A percentile compares a stretch with the other conserved stretches of the same genome.
Conservation (phyloP, 1,140 invertebrate species). For the Drosophila azteca region DNA sequence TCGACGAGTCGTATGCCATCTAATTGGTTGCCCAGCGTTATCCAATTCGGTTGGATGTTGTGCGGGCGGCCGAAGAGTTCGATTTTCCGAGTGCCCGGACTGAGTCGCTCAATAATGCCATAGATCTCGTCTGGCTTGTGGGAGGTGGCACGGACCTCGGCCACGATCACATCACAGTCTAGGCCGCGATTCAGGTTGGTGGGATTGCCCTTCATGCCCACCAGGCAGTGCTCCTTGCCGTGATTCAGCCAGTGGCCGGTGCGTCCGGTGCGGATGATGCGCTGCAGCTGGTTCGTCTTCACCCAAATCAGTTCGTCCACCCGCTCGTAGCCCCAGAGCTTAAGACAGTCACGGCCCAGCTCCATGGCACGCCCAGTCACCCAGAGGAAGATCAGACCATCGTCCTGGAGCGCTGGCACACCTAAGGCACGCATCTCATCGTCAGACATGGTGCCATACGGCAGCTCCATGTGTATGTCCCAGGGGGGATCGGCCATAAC, state of each 20-base stretch:
- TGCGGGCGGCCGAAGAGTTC: conserved; percentile 98
- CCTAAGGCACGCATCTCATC: conserved; percentile 98
- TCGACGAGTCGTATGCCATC: conserved; percentile 92
- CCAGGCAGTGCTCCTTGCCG: conserved; percentile 99
- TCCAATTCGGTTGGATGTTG: conserved; percentile 99
- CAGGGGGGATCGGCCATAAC: conserved; percentile 98
- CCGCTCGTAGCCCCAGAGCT: conserved; percentile 97
- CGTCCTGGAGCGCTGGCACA: conserved; percentile 95
- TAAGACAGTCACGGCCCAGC: conserved; percentile 95
- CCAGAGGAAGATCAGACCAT: conserved; percentile 98
- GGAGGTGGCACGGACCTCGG: conserved; percentile 98
- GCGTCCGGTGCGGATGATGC: conserved; percentile 97
- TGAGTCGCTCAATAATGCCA: conserved; percentile 93
- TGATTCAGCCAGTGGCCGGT: conserved; percentile 99
- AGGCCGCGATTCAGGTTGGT: conserved; percentile 95
- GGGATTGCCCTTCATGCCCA: conserved; percentile 98
- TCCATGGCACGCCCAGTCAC: conserved; percentile 99
- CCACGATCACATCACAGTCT: conserved; percentile 99
- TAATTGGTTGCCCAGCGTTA: conserved; percentile 79
- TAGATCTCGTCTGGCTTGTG: conserved; percentile 99
- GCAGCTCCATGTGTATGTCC: conserved; percentile 97
- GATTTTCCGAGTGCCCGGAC: conserved; percentile 97
- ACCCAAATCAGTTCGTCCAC: conserved; percentile 99
- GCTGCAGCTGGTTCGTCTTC: conserved; percentile 98
- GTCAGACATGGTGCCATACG: conserved; percentile 99